Base-by-base conservation (phyloP, 2,113 vertebrate genomes). In the Ranitomeya imitator region DNA sequence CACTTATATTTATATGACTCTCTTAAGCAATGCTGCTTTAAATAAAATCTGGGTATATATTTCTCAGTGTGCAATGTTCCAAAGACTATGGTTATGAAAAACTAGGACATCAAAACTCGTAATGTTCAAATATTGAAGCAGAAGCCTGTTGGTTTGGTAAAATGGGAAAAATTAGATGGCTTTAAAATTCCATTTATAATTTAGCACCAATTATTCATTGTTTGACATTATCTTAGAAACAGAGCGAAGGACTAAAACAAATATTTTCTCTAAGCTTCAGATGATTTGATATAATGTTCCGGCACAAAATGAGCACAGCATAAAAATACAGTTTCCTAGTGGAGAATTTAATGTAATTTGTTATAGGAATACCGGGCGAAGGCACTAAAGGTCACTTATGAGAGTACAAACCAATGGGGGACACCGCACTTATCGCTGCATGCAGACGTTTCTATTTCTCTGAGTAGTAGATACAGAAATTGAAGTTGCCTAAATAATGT, bases 191-290 rank as follows among this genome's bases (percentile, higher is more conserved):
- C 80, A 83, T 88, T 73, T 71, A 88, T 83, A 76, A 88, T 88
- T 74, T 83, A 88, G 57, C 74, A 78, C 87, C 60, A 74, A 88
- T 88, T 84, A 88, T 83, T 65, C 87, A 88, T 84, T 88, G 86
- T 88, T 88, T 88, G 69, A 83, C 52, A 60, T 88, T 83, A 71
- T 82, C 86, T 76, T 83, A 65, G 85, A 65, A 87, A 63, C 59
- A 67, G 57, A 78, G 86, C 26, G 51, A 21, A 21, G 45, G 78
- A 74, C 71, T 88, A 78, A 69, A 78, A 88, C 69, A 88, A 88
- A 88, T 88, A 83, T 88, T 88, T 69, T 60, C 67, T 71, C 67
- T 23, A 16, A 67, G 59, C 76, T 65, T 65, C n/a, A 84, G 67
- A 45, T 83, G 79, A 78, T 86, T 57, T 61, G 60, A 77, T 54